A percentile compares a stretch with the other conserved stretches of the same genome.
phyloP scores from a whole-genome alignment of 2,797 vertebrate genomes.

The Rhabdophis nuchalis region DNA sequence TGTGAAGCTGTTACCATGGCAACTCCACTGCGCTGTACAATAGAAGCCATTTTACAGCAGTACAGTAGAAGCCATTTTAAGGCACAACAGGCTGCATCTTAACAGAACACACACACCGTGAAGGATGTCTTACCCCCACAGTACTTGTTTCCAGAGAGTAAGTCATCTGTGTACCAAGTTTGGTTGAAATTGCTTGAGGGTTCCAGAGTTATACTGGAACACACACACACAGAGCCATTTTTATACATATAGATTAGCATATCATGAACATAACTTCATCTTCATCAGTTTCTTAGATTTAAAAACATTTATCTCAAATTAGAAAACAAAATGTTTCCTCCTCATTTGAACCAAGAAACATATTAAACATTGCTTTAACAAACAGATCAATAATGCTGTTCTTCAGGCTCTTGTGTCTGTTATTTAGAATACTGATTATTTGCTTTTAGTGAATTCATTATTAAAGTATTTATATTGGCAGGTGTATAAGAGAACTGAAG shows the following conservation, averaged over 20 bases:
- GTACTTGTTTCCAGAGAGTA: no score
- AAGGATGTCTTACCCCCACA: no score
- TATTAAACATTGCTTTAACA: neutral
- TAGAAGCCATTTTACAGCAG: no score
- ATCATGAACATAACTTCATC: neutral
- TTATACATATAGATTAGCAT: neutral
- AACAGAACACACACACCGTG: no score
- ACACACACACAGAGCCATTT: no score
- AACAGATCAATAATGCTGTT: neutral
- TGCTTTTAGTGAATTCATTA: neutral
- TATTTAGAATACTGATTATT: neutral
- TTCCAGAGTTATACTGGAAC: no score
- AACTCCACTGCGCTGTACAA: no score
- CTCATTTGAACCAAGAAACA: neutral
- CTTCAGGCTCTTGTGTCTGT: neutral
- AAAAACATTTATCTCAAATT: neutral
- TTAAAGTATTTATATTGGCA: neutral
- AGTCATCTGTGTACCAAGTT: no score
- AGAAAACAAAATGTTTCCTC: neutral
- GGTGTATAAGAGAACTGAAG: neutral
- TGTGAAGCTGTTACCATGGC: no score
- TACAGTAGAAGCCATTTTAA: no score
- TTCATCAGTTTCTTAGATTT: neutral
- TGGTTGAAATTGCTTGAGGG: no score
- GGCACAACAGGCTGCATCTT: no score